Conservation (phyloP, 2,113 vertebrate genomes). For the Callipepla californica region DNA sequence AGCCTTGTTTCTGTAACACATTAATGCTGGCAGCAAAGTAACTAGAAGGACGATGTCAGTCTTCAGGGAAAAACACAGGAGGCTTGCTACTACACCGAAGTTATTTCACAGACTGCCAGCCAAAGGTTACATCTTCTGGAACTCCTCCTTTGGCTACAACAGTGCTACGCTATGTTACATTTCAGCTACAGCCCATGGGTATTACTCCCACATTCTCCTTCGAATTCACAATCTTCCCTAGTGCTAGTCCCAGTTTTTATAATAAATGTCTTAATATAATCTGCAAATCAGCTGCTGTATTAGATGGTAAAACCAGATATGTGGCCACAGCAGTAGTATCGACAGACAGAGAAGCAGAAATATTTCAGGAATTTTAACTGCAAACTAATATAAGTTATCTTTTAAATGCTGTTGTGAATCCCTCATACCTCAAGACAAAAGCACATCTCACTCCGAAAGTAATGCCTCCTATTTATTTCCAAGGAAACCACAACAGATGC, state of each 20-base stretch:
- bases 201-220: not conserved
- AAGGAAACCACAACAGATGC: not conserved
- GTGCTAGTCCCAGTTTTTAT: not conserved
- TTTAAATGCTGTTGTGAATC: not conserved
- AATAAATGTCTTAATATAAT: constrained; percentile 34
- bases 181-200: not conserved
- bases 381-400: not conserved
- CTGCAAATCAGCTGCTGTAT: constrained; percentile 3
- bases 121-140: not conserved
- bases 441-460: not conserved
- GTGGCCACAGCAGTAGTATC: not conserved
- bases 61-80: not conserved
- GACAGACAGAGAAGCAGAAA: not conserved
- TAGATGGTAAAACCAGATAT: not conserved
- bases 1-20: not conserved
- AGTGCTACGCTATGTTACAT: not conserved
- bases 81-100: not conserved
- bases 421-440: not conserved
- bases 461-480: not conserved
- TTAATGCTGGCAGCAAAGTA: not conserved
- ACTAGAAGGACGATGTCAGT: not conserved
- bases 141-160: not conserved
- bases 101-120: not conserved
- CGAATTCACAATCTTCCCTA: constrained; percentile 46
- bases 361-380: not conserved